Evolutionary conservation across 2,113 vertebrate species (phyloP).

Genomic region (Periophthalmus modestus): DNA sequence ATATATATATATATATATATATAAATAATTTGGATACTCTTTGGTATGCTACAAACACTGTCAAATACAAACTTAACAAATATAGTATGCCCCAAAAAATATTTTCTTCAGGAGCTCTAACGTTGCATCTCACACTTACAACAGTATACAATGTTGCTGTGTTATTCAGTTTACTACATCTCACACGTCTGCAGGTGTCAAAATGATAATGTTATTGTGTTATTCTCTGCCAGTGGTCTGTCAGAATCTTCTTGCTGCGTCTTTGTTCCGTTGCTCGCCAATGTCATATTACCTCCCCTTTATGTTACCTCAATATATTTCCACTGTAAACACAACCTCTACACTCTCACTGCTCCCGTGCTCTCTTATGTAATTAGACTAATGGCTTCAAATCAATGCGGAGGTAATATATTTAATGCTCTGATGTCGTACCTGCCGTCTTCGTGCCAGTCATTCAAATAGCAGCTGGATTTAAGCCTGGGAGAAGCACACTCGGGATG

Average conservation of each 20-base stretch:
- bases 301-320: neutral
- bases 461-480: neutral
- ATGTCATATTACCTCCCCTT: neutral
- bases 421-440: neutral
- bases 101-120: too few relatives aligned
- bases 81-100: too few relatives aligned
- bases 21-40: too few relatives aligned
- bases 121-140: too few relatives aligned
- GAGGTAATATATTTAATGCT: constrained; percentile 27
- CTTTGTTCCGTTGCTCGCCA: neutral
- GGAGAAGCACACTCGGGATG: neutral
- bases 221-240: neutral
- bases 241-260: neutral
- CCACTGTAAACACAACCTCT: constrained; percentile 1
- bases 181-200: too few relatives aligned
- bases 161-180: too few relatives aligned
- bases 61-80: too few relatives aligned
- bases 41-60: too few relatives aligned
- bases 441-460: constrained; percentile 14
- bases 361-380: constrained; percentile 23
- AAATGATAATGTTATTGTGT: neutral
- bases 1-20: too few relatives aligned
- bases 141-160: too few relatives aligned
- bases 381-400: constrained; percentile 25
- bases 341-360: neutral